These are phyloP conservation scores for Hypolimnas misippus DNA, from an alignment of 2,888 invertebrate genomes.

Conservation along the genomic window DNA sequence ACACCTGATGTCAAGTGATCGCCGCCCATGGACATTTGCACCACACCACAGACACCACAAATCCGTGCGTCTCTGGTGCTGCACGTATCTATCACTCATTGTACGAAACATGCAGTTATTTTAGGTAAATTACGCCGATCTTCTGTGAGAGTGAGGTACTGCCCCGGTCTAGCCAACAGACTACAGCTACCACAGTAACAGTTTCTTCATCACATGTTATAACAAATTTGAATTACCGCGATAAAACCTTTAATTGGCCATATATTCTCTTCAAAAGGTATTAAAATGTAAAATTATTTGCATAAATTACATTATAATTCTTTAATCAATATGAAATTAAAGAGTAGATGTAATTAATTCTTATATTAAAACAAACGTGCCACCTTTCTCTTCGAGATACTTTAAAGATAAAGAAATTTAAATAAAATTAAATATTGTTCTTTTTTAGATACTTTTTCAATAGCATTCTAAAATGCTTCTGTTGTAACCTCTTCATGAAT, in stretches of 20 bases:
- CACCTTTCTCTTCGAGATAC: background rate
- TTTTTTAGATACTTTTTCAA: background rate
- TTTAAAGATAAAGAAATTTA: background rate
- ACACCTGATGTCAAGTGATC: no score
- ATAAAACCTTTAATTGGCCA: background rate
- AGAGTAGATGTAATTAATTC: background rate
- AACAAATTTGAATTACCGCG: no score
- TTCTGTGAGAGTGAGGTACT: no score
- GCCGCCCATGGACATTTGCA: no score
- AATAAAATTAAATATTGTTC: background rate
- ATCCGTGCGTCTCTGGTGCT: no score
- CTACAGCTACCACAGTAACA: no score
- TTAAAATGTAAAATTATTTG: constrained; percentile 5
- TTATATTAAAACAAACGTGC: background rate
- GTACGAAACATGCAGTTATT: no score
- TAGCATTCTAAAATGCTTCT: background rate
- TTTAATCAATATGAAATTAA: constrained; percentile 7
- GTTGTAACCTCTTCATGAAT: background rate
- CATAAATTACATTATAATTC: background rate
- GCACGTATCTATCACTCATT: no score
- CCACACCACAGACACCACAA: no score
- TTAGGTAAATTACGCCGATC: no score
- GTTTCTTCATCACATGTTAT: background rate
- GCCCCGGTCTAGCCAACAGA: no score
- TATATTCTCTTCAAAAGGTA: background rate